Evolutionary conservation across 2,888 invertebrate genomes (phyloP).

Genomic region (Thelaira solivaga): DNA sequence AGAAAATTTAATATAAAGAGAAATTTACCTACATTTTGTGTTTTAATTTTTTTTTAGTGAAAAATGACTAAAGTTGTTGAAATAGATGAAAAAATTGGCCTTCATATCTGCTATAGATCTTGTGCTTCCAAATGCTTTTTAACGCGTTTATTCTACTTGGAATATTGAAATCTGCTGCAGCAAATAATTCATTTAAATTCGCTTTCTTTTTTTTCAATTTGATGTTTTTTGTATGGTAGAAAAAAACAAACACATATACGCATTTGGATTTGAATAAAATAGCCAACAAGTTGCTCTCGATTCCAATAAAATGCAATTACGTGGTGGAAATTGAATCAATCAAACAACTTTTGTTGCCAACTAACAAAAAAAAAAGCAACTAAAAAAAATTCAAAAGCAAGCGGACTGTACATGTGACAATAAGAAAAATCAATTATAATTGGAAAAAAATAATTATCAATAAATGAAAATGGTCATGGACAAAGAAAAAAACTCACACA

Average conservation of each 20-base stretch:
- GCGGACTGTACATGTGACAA: not conserved
- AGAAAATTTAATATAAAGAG: too few species aligned
- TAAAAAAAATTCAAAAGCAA: not conserved
- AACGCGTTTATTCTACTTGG: too few species aligned
- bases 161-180: too few species aligned
- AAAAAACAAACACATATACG: not conserved
- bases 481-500: too few species aligned
- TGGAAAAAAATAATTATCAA: slow-evolving; percentile 31
- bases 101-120: too few species aligned
- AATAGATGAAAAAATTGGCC: too few species aligned
- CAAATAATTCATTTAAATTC: too few species aligned
- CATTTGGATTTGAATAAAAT: not conserved
- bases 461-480: not conserved
- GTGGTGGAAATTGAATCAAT: slow-evolving; percentile 24
- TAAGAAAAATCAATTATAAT: slow-evolving; percentile 22
- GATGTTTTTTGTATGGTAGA: too few species aligned
- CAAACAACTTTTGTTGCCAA: not conserved
- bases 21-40: too few species aligned
- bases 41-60: too few species aligned
- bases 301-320: slow-evolving; percentile 11
- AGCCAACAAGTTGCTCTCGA: not conserved
- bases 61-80: too few species aligned
- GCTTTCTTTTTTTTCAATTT: not conserved
- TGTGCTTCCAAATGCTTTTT: too few species aligned
- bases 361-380: not conserved